phyloP scores from a whole-genome alignment of 92 coral and sea anemone genomes.

The Porites evermanni region DNA sequence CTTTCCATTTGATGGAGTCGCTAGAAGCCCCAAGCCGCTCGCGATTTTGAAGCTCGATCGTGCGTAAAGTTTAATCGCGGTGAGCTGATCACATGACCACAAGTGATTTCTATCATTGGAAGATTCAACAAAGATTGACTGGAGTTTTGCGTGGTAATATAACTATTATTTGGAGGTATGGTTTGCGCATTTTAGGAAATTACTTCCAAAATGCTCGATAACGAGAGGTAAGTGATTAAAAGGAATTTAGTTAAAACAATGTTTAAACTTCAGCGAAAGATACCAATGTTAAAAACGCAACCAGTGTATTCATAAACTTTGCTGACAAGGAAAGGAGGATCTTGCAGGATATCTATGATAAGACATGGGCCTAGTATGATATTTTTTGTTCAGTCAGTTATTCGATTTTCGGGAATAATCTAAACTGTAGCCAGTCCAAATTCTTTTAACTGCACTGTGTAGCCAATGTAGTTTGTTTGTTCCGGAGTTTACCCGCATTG shows the following conservation, averaged over 20 bases:
- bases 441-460: not conserved
- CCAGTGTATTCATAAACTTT: not conserved
- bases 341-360: not conserved
- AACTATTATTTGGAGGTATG: not conserved
- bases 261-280: not conserved
- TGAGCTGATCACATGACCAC: conserved; percentile 22
- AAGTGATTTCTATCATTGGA: conserved; percentile 5
- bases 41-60: no score
- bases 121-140: not conserved
- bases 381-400: not conserved
- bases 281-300: not conserved
- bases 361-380: not conserved
- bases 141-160: not conserved
- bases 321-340: not conserved
- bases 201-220: no score
- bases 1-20: no score
- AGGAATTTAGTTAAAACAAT: not conserved
- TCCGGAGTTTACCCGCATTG: not conserved
- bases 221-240: conserved; percentile 9
- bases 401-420: not conserved
- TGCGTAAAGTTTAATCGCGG: not conserved
- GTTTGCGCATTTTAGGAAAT: not conserved
- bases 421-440: no score
- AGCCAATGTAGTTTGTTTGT: not conserved
- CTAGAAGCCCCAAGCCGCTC: no score